These are phyloP conservation scores for Pollenia labialis DNA, from an alignment of 2,888 invertebrate species.

Conservation along the genomic window DNA sequence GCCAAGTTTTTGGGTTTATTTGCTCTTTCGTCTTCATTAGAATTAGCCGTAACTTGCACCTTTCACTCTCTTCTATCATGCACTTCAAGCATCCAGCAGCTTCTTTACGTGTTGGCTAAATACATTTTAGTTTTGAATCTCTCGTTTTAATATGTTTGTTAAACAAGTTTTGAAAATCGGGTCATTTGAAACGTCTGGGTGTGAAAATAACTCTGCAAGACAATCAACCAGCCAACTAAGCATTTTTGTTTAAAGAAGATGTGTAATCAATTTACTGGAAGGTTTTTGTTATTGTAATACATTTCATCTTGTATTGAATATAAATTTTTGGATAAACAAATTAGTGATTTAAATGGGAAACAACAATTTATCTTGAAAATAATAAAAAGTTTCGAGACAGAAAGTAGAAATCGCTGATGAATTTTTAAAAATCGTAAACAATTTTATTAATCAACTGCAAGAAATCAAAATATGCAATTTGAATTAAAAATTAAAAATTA, in stretches of 20 bases:
- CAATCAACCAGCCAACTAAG: constrained; percentile 28
- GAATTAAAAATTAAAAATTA: neutral
- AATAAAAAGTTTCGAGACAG: neutral
- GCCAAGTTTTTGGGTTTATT: constrained; percentile 26
- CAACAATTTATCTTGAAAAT: neutral
- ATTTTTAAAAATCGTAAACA: no score
- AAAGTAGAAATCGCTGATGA: neutral
- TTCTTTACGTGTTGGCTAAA: constrained; percentile 55
- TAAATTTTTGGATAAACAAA: constrained; percentile 10
- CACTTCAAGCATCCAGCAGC: constrained; percentile 5
- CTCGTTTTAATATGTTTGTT: constrained; percentile 23
- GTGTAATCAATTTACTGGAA: constrained; percentile 38
- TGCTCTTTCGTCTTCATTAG: constrained; percentile 1
- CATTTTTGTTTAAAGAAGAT: constrained; percentile 9
- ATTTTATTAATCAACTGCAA: no score
- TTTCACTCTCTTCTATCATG: constrained; percentile 34
- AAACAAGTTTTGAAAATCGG: constrained; percentile 68
- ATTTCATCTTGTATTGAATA: constrained; percentile 3
- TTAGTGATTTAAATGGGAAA: constrained; percentile 24
- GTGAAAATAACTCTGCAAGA: constrained; percentile 52
- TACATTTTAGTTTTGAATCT: constrained; percentile 1
- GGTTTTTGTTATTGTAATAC: constrained; percentile 12
- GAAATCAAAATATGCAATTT: neutral
- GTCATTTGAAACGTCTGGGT: constrained; percentile 62
- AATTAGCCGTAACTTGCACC: constrained; percentile 9